These are phyloP conservation scores for Tribolium freemani DNA, from an alignment of 2,888 invertebrate genomes.

Conservation along the genomic window DNA sequence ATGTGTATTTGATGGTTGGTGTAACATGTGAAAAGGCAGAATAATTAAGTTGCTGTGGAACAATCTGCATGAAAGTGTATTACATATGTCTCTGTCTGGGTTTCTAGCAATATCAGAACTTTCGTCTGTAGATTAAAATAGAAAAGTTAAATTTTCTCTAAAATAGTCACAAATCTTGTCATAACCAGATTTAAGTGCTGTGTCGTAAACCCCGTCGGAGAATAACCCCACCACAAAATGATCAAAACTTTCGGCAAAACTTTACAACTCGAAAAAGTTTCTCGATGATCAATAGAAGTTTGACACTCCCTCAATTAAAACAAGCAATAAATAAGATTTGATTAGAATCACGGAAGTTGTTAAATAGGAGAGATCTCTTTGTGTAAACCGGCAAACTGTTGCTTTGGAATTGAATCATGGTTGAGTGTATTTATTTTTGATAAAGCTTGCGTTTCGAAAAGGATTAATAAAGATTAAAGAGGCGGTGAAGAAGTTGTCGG, in stretches of 20 bases:
- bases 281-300: conserved; percentile 19
- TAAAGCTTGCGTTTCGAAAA: conserved; percentile 5
- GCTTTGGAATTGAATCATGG: conserved; percentile 19
- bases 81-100: neutral
- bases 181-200: conserved; percentile 36
- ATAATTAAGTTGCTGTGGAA: conserved; percentile 13
- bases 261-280: conserved; percentile 12
- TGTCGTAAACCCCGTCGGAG: conserved; percentile 23
- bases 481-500: conserved; percentile 17
- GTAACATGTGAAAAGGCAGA: neutral
- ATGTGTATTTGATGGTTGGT: neutral
- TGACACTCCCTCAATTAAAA: conserved; percentile 8
- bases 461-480: conserved; percentile 19
- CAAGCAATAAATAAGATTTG: neutral
- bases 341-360: neutral
- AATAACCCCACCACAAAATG: conserved; percentile 26
- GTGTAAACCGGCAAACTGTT: conserved; percentile 20
- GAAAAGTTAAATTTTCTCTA: conserved; percentile 26
- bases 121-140: conserved; percentile 18
- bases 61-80: conserved; percentile 9
- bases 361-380: neutral
- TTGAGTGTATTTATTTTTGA: conserved; percentile 33
- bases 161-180: conserved; percentile 37
- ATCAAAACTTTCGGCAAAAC: conserved; percentile 31
- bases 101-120: conserved; percentile 2